Conservation (phyloP, 2,113 vertebrate species). For the Scatophagus argus region DNA sequence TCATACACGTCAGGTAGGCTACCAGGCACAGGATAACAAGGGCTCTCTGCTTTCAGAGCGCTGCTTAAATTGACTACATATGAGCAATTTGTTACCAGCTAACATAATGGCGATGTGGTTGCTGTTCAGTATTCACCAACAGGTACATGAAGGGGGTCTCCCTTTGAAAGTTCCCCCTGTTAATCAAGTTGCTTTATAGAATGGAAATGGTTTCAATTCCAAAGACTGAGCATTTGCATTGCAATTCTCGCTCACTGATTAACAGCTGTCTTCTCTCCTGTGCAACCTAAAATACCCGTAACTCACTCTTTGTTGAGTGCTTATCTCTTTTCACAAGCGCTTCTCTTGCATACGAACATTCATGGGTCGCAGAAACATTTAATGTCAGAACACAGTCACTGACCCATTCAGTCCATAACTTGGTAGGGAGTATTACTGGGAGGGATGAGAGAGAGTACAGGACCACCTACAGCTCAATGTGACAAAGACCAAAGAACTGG, state of each 20-base stretch:
- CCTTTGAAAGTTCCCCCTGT: slow-evolving; percentile 60
- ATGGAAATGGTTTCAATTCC: slow-evolving; percentile 53
- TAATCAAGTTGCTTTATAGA: slow-evolving; percentile 54
- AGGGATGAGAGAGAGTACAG: too few relatives aligned
- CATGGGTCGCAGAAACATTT: neutral
- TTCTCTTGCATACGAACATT: neutral
- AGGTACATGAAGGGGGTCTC: slow-evolving; percentile 62
- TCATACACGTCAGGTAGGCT: slow-evolving; percentile 61
- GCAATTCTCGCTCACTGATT: neutral
- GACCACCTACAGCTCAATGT: too few relatives aligned
- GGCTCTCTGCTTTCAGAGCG: slow-evolving; percentile 50
- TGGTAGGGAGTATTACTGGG: too few relatives aligned
- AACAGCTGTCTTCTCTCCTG: neutral
- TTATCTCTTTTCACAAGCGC: slow-evolving; percentile 1
- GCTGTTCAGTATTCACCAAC: slow-evolving; percentile 79
- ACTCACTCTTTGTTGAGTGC: neutral
- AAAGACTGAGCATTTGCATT: slow-evolving; percentile 12
- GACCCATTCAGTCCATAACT: too few relatives aligned
- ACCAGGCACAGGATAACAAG: slow-evolving; percentile 67
- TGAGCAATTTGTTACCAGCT: slow-evolving; percentile 83
- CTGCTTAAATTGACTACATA: slow-evolving; percentile 77
- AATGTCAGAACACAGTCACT: too few relatives aligned
- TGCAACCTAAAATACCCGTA: neutral
- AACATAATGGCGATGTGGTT: slow-evolving; percentile 70
- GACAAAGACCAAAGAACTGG: too few relatives aligned